These are phyloP conservation scores for Podiceps cristatus DNA, from an alignment of 2,113 vertebrate genomes.

Conservation along the genomic window DNA sequence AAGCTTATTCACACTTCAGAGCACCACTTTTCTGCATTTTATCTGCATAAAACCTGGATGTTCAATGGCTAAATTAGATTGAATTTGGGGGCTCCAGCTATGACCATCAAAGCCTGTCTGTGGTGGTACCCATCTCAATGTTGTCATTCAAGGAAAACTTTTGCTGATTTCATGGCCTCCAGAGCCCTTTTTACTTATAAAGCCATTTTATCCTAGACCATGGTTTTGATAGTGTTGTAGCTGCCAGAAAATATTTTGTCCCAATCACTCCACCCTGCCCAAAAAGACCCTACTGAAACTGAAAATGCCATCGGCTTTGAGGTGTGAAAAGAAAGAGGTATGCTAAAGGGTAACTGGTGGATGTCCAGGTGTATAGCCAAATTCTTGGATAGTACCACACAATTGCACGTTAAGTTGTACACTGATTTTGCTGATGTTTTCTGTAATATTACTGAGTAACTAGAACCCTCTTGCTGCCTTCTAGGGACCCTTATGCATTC, in stretches of 20 bases:
- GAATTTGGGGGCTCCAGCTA: background rate
- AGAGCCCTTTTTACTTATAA: background rate
- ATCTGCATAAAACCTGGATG: background rate
- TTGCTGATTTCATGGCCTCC: background rate
- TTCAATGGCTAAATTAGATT: background rate
- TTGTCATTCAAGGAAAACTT: background rate
- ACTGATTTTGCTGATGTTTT: background rate
- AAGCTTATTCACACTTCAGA: background rate
- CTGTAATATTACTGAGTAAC: background rate
- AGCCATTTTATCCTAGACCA: background rate
- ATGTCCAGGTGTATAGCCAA: background rate
- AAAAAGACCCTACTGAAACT: background rate
- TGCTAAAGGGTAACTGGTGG: background rate
- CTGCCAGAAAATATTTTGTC: background rate
- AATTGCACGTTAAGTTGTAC: background rate
- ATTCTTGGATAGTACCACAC: background rate
- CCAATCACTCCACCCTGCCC: accelerated
- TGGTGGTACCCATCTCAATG: background rate
- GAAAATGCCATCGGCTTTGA: background rate
- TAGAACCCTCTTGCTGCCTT: background rate
- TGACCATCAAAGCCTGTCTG: background rate
- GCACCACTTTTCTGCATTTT: background rate
- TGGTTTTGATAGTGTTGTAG: background rate
- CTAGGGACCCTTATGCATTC: background rate
- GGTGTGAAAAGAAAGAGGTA: background rate